phyloP scores from a whole-genome alignment of 2,888 invertebrate species.

The Esperia sulphurella region DNA sequence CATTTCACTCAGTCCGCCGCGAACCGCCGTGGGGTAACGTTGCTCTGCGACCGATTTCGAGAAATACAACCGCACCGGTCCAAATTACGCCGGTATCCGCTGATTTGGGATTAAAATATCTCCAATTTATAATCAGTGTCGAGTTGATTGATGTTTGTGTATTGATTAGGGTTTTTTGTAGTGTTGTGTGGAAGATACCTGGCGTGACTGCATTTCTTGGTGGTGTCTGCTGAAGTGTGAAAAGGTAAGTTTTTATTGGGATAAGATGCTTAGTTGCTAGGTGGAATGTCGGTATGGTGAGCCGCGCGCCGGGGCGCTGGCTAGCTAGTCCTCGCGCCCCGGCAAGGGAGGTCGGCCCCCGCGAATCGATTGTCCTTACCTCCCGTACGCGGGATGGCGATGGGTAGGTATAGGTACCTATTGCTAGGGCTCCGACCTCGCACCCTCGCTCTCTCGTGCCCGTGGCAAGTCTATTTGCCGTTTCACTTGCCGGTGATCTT shows the following conservation, averaged over 20 bases:
- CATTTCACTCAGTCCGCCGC: slow-evolving; percentile 66
- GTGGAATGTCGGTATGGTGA: too few relatives aligned
- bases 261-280: slow-evolving; percentile 33
- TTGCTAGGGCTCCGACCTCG: slow-evolving; percentile 30
- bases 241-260: slow-evolving; percentile 59
- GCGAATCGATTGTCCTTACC: slow-evolving; percentile 74
- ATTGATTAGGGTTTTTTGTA: slow-evolving; percentile 42
- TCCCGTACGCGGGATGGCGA: slow-evolving; percentile 38
- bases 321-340: slow-evolving; percentile 24
- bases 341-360: slow-evolving; percentile 44
- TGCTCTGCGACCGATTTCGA: slow-evolving; percentile 27
- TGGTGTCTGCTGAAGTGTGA: slow-evolving; percentile 64
- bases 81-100: slow-evolving; percentile 40
- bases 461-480: slow-evolving; percentile 36
- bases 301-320: slow-evolving; percentile 26
- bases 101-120: slow-evolving; percentile 31
- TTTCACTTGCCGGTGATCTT: slow-evolving; percentile 49
- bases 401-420: slow-evolving; percentile 22
- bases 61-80: slow-evolving; percentile 42
- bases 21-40: slow-evolving; percentile 59
- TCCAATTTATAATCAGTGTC: slow-evolving; percentile 44
- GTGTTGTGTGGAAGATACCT: slow-evolving; percentile 70
- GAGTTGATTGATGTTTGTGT: slow-evolving; percentile 61
- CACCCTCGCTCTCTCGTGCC: slow-evolving; percentile 56
- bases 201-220: slow-evolving; percentile 66